These are phyloP conservation scores for Bathynomus jamesi DNA, from an alignment of 1,140 invertebrate species.

Conservation along the genomic window DNA sequence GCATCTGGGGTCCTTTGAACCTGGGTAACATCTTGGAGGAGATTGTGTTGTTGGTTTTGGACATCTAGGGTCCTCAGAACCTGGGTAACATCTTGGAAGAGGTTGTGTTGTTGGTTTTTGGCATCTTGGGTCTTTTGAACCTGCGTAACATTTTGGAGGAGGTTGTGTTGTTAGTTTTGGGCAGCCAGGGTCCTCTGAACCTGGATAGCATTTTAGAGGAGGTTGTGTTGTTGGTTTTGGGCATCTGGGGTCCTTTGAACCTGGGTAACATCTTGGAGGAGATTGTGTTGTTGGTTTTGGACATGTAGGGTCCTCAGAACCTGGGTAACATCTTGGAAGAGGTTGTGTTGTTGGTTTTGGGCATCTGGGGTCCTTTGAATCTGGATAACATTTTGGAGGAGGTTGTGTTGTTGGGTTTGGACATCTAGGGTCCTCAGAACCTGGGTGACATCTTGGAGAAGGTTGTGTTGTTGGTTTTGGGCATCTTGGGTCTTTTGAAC, in stretches of 20 bases:
- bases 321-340: neutral
- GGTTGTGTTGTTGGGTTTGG: constrained; percentile 7
- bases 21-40: neutral
- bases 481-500: constrained; percentile 9
- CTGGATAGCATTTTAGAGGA: constrained; percentile 8
- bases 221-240: constrained; percentile 1
- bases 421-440: constrained; percentile 16
- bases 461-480: neutral
- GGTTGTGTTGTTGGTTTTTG: neutral
- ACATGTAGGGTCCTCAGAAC: neutral
- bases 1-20: neutral
- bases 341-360: no score
- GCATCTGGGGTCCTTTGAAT: constrained; percentile 16
- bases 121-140: constrained; percentile 16
- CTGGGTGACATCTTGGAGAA: constrained; percentile 12
- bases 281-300: neutral
- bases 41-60: neutral
- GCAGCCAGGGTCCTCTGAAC: constrained; percentile 21
- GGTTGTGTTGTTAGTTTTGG: constrained; percentile 6
- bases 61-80: neutral
- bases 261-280: constrained; percentile 19
- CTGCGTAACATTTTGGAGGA: constrained; percentile 7
- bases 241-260: constrained; percentile 33
- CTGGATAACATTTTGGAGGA: constrained; percentile 12
- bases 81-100: neutral